Evolutionary conservation across 2,888 invertebrate species (phyloP).

Genomic region (Netelia melanura): DNA sequence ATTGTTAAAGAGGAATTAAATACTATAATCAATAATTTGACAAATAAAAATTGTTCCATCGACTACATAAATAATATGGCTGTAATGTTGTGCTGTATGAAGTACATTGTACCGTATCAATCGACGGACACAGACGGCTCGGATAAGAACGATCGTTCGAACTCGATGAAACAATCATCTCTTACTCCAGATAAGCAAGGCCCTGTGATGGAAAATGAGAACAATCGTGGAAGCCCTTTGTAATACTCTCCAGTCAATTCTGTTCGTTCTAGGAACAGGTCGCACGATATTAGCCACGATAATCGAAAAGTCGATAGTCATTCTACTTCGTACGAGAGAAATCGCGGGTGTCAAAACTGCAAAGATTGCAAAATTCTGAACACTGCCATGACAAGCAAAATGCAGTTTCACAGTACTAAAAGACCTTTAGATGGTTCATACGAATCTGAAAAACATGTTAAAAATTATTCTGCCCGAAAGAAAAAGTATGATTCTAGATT

Average conservation of each 20-base stretch:
- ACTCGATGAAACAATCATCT: background rate
- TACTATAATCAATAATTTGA: constrained; percentile 75
- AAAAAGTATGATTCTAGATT: constrained; percentile 34
- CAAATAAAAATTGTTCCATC: constrained; percentile 74
- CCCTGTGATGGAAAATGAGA: background rate
- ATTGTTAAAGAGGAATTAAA: constrained; percentile 74
- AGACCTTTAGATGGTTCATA: background rate
- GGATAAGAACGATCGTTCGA: background rate
- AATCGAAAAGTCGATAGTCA: background rate
- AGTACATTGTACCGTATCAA: constrained; percentile 73
- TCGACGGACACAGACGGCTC: constrained; percentile 42
- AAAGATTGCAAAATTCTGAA: constrained; percentile 17
- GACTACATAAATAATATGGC: constrained; percentile 77
- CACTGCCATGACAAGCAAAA: background rate
- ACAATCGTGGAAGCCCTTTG: constrained; percentile 10
- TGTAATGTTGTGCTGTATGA: constrained; percentile 76
- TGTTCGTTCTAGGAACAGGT: constrained; percentile 2
- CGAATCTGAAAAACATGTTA: constrained; percentile 5
- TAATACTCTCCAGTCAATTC: background rate
- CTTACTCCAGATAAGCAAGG: background rate
- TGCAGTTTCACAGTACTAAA: background rate
- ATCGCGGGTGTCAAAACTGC: constrained; percentile 1
- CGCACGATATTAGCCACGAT: background rate
- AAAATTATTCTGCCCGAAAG: background rate
- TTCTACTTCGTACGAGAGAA: constrained; percentile 11